Percentiles rank a stretch among this genome's conserved stretches.
Conservation (phyloP, 2,797 vertebrate species). For the Macropus fuliginosus region DNA sequence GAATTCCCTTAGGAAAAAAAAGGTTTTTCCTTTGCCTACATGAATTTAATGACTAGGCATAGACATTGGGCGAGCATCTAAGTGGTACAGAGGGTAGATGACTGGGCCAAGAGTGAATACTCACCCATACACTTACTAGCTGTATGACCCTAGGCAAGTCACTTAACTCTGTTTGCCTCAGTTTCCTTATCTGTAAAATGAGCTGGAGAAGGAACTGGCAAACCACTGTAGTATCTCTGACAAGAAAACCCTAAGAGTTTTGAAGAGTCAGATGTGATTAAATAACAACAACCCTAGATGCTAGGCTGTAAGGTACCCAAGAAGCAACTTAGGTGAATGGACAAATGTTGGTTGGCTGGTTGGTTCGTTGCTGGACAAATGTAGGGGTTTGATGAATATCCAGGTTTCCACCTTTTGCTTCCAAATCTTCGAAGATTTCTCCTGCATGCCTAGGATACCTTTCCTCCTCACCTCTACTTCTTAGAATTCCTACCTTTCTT, state of each 20-base stretch:
- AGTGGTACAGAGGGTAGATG: no score
- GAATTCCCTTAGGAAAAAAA: not conserved
- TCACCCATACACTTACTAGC: not conserved
- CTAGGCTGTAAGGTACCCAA: not conserved
- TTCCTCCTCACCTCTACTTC: not conserved
- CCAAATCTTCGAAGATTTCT: conserved; percentile 8
- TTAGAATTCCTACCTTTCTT: not conserved
- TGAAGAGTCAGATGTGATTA: not conserved
- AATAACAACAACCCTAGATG: not conserved
- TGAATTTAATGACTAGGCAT: not conserved
- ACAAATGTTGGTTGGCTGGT: not conserved
- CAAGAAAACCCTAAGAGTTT: not conserved
- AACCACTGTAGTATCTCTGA: not conserved
- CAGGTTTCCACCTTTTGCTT: not conserved
- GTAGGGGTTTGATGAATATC: not conserved
- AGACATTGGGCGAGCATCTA: not conserved
- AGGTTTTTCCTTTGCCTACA: not conserved
- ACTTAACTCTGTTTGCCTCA: not conserved
- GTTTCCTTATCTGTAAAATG: not conserved
- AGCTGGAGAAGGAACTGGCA: not conserved
- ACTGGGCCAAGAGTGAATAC: not conserved
- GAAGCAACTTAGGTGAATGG: not conserved
- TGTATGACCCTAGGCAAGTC: not conserved
- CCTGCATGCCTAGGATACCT: not conserved
- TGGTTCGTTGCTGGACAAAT: not conserved